Conservation (phyloP, 2,888 invertebrate species). For the Caenorhabditis uteleia region DNA sequence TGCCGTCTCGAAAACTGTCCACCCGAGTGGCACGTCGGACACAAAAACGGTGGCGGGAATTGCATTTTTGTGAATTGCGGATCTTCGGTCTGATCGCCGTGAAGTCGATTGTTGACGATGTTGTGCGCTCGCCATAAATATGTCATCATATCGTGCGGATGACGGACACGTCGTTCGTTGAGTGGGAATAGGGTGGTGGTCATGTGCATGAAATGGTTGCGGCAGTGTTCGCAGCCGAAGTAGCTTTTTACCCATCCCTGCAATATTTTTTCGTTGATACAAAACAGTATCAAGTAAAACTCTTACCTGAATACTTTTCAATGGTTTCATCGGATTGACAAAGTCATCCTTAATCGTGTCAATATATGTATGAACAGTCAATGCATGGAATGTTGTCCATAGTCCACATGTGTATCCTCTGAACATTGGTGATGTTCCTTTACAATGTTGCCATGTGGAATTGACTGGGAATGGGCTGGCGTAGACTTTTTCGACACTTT, state of each 20-base stretch:
- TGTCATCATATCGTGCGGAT: conserved; percentile 67
- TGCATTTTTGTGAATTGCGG: conserved; percentile 86
- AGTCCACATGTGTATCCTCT: conserved; percentile 81
- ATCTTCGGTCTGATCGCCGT: conserved; percentile 87
- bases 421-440: conserved; percentile 72
- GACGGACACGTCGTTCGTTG: conserved; percentile 65
- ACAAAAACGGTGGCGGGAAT: conserved; percentile 78
- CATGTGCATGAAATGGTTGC: conserved; percentile 87
- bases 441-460: conserved; percentile 68
- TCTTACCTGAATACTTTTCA: conserved; percentile 61
- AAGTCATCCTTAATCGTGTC: conserved; percentile 68
- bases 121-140: conserved; percentile 86
- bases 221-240: conserved; percentile 92
- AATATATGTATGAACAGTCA: conserved; percentile 81
- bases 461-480: conserved; percentile 66
- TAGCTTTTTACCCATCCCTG: conserved; percentile 70
- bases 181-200: conserved; percentile 74
- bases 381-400: conserved; percentile 93
- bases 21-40: conserved; percentile 68
- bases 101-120: conserved; percentile 84
- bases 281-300: neutral
- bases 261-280: neutral
- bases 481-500: conserved; percentile 63
- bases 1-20: conserved; percentile 68
- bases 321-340: conserved; percentile 60